A percentile compares a stretch with the other conserved stretches of the same genome.
These are phyloP conservation scores for Lasioglossum zephyrum DNA, from an alignment of 2,888 invertebrate genomes.

Conservation along the genomic window DNA sequence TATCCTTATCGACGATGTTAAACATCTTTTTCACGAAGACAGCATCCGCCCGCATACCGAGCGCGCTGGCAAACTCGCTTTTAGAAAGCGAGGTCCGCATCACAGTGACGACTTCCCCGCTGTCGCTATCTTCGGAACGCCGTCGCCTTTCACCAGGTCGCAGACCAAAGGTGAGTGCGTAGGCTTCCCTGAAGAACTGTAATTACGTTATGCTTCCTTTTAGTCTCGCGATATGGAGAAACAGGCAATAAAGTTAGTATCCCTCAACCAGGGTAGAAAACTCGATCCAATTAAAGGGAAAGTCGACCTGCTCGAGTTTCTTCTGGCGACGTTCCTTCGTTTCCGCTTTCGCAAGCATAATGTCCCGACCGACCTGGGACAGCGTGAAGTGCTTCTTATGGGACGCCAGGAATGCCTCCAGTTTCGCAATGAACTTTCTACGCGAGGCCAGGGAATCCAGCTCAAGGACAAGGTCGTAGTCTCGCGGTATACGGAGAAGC, in stretches of 20 bases:
- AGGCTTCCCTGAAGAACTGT: conserved; percentile 97
- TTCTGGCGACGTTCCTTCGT: conserved; percentile 97
- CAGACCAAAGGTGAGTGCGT: conserved; percentile 95
- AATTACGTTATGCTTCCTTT: not conserved
- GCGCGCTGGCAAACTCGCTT: conserved; percentile 96
- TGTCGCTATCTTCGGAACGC: conserved; percentile 89
- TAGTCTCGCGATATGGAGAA: not conserved
- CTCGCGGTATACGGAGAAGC: conserved; percentile 92
- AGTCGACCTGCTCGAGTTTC: conserved; percentile 89
- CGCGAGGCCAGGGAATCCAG: conserved; percentile 92
- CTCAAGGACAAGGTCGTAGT: conserved; percentile 97
- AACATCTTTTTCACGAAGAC: conserved; percentile 99
- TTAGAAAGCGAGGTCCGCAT: conserved; percentile 97
- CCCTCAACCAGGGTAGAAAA: not conserved
- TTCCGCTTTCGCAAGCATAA: conserved; percentile 95
- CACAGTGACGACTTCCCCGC: conserved; percentile 95
- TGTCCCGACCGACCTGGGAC: conserved; percentile 90
- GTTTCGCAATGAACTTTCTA: conserved; percentile 94
- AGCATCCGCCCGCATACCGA: conserved; percentile 97
- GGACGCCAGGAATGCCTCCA: conserved; percentile 93
- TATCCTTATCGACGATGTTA: conserved; percentile 97
- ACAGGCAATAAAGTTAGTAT: not conserved
- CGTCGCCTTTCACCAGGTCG: conserved; percentile 91
- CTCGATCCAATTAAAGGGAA: not conserved
- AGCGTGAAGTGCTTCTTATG: conserved; percentile 92